Percentiles rank a stretch among this genome's conserved stretches.
Evolutionary conservation across 2,888 invertebrate genomes (phyloP).

Genomic region (Calameuta pallipes): DNA sequence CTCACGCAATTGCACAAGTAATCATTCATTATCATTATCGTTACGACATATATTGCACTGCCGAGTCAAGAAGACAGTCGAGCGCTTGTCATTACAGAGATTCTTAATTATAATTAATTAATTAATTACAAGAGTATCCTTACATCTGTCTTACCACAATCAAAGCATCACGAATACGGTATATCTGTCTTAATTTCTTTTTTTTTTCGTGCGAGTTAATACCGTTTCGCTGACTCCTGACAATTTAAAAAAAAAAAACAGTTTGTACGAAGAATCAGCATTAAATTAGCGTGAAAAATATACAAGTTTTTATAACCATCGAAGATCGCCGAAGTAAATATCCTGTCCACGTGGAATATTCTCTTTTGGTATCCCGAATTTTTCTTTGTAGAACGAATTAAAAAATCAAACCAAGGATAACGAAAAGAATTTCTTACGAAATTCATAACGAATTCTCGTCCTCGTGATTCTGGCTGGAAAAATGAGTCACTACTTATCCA

Average conservation of each 20-base stretch:
- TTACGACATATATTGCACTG: background rate
- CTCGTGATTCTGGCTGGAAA: background rate
- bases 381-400: background rate
- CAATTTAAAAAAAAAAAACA: background rate
- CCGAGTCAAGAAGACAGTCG: background rate
- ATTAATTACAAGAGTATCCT: background rate
- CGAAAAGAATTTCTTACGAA: background rate
- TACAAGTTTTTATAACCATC: background rate
- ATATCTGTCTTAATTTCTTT: background rate
- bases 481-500: background rate
- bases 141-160: background rate
- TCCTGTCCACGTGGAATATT: background rate
- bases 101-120: background rate
- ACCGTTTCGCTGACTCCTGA: background rate
- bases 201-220: background rate
- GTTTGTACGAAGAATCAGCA: background rate
- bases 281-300: background rate
- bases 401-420: background rate
- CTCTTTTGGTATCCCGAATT: background rate
- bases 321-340: background rate
- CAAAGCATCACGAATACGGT: background rate
- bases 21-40: background rate
- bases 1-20: background rate
- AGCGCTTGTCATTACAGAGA: background rate
- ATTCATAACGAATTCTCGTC: background rate